A percentile compares a stretch with the other conserved stretches of the same genome.
Conservation (phyloP, 2,888 invertebrate species). For the Drosophila robusta region DNA sequence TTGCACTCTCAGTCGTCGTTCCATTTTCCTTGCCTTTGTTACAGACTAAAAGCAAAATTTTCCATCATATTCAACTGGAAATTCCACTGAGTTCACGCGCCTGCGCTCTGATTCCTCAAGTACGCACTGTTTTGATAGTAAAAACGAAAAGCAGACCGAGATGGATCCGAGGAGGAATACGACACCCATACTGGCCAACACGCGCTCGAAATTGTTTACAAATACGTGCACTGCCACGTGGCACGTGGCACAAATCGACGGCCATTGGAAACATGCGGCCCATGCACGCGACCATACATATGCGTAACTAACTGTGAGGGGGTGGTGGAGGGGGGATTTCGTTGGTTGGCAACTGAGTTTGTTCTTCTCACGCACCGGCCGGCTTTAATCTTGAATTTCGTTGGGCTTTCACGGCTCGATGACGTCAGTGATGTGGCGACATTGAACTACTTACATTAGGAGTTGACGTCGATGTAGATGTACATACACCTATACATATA, state of each 20-base stretch:
- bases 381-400: constrained; percentile 31
- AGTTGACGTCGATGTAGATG: background rate
- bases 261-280: constrained; percentile 32
- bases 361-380: constrained; percentile 42
- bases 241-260: constrained; percentile 27
- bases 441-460: constrained; percentile 65
- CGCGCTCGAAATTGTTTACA: constrained; percentile 64
- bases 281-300: background rate
- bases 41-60: constrained; percentile 17
- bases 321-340: background rate
- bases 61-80: constrained; percentile 39
- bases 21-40: constrained; percentile 34
- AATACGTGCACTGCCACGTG: constrained; percentile 62
- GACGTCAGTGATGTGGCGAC: constrained; percentile 61
- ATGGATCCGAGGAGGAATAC: constrained; percentile 9
- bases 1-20: constrained; percentile 32
- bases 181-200: constrained; percentile 21
- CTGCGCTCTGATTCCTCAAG: constrained; percentile 43
- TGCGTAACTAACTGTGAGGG: no score
- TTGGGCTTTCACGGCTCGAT: constrained; percentile 20
- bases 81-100: constrained; percentile 51
- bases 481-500: background rate
- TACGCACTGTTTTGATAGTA: constrained; percentile 70
- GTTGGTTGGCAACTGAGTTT: background rate
- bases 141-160: constrained; percentile 31